These are phyloP conservation scores for Anguilla japonica DNA, from an alignment of 2,113 vertebrate species.

Conservation along the genomic window DNA sequence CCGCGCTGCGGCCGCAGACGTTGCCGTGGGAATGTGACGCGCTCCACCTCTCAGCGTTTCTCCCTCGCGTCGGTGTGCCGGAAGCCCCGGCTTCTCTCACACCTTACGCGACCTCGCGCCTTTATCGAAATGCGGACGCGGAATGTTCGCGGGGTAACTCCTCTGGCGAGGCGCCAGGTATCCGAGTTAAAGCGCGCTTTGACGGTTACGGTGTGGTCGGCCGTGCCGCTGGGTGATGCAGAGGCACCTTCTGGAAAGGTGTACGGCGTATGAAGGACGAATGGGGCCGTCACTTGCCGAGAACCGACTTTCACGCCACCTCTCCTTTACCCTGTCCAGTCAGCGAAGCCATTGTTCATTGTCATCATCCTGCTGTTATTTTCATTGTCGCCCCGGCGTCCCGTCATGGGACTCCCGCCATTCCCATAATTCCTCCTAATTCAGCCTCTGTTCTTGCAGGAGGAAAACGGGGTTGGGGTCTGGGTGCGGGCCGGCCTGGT, in stretches of 20 bases:
- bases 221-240: neutral
- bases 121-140: neutral
- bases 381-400: neutral
- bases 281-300: neutral
- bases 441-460: neutral
- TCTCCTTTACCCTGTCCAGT: neutral
- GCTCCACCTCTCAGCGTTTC: neutral
- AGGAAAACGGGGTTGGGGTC: neutral
- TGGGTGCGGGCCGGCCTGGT: neutral
- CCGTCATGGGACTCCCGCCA: neutral
- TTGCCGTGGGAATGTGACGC: neutral
- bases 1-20: neutral
- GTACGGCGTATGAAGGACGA: neutral
- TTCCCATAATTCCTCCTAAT: slow-evolving; percentile 5
- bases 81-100: neutral
- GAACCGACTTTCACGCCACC: neutral
- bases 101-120: neutral
- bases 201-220: neutral
- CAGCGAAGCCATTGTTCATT: slow-evolving; percentile 9
- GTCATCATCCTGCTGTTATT: neutral
- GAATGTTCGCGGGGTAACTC: neutral
- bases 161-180: neutral
- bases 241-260: neutral
- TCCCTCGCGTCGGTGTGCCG: neutral
- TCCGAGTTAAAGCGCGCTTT: neutral